These are phyloP conservation scores for Pseudomyrmex flavicornis DNA, from an alignment of 1,140 invertebrate genomes.

Conservation along the genomic window DNA sequence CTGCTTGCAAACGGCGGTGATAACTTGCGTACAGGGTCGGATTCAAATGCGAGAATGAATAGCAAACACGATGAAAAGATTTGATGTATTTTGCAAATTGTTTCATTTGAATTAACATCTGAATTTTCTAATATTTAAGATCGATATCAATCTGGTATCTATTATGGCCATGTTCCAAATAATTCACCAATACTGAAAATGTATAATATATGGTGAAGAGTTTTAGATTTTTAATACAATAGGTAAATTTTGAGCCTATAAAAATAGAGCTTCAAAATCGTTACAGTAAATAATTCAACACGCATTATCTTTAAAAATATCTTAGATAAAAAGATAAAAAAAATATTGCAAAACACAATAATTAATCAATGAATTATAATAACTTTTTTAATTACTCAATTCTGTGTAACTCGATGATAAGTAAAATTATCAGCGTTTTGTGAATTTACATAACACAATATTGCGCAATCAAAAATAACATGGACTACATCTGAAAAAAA, in stretches of 20 bases:
- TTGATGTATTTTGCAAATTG: neutral
- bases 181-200: no score
- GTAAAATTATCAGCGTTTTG: conserved; percentile 14
- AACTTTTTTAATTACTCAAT: neutral
- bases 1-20: neutral
- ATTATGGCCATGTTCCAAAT: no score
- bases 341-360: conserved; percentile 14
- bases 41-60: neutral
- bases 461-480: conserved; percentile 14
- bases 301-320: conserved; percentile 3
- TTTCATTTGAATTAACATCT: neutral
- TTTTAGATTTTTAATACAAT: no score
- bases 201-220: no score
- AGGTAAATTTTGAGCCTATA: no score
- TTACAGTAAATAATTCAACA: neutral
- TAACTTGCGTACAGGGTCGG: neutral
- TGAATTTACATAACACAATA: conserved; percentile 32
- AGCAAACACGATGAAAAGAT: neutral
- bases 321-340: neutral
- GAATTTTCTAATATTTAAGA: neutral
- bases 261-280: no score
- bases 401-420: conserved; percentile 32
- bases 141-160: neutral
- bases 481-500: conserved; percentile 16
- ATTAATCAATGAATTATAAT: neutral